Evolutionary conservation across 2,113 vertebrate species (phyloP), one percentile per base, ranked within the genome.

Genomic region (Trachemys scripta): DNA sequence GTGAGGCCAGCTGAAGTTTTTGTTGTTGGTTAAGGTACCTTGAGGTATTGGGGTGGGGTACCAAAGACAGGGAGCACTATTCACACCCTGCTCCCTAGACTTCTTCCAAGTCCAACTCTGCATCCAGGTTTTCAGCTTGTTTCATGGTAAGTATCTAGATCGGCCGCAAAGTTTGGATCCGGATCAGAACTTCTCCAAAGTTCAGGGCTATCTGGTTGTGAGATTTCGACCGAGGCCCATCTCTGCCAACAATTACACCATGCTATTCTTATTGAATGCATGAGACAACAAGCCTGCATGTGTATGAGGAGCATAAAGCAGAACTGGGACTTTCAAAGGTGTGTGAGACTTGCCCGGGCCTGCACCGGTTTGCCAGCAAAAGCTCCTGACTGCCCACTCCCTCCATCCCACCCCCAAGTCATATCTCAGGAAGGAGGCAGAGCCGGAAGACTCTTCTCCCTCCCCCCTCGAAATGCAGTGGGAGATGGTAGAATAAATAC

Each of bases 191-290:
- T 65, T 83, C 81, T 38, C 80, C 75, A n/a, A 75, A 75, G 50
- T 25, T 94, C 75, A 88, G 87, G 91, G 42, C 75, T 59, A 45
- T 75, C 94, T 49, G 76, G n/a, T 88, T 95, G 17, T 5, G 51
- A 31, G 80, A 82, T 17, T 72, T 72, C 9, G 9, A 35, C 4
- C 8, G 16, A 42, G 38, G 38, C 72, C 72, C 22, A 3, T 76
- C 38, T 78, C 42, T 29, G 12, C 42, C 2, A 6, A 47, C 75
- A 27, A 16, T 47, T 47, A 47, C 24, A 14, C 65, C 12, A 4
- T 2, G 0, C 12, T 59, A 13, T 27, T 79, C 0, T 1, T 78
- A 35, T 1, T 29, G 49, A 45, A 76, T 25, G 38, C 9, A 22
- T 3, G 72, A 42, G 72, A 25, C 22, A 12, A 25, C 16, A 35